Evolutionary conservation across 2,888 invertebrate species (phyloP).

Genomic region (Meganola albula): DNA sequence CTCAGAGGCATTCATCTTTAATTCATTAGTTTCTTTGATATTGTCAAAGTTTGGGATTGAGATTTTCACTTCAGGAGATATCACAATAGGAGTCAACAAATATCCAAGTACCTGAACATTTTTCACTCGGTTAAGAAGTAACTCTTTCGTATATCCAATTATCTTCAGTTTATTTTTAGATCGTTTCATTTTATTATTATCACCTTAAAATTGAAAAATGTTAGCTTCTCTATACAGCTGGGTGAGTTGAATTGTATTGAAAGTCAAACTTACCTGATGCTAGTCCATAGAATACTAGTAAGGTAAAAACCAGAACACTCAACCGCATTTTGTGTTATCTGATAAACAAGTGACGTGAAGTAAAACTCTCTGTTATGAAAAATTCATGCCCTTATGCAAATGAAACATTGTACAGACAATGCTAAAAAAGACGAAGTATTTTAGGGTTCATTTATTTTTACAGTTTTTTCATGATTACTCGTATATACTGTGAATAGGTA

Average conservation of each 20-base stretch:
- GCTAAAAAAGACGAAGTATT: too few relatives aligned
- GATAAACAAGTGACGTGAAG: constrained; percentile 28
- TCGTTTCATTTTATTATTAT: constrained; percentile 4
- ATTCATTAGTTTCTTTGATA: neutral
- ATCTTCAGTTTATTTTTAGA: constrained; percentile 2
- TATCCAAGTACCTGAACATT: constrained; percentile 12
- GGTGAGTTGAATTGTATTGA: neutral
- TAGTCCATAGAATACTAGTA: constrained; percentile 6
- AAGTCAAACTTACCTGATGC: constrained; percentile 18
- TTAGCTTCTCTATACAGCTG: neutral
- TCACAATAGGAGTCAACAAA: constrained; percentile 18
- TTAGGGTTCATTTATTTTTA: too few relatives aligned
- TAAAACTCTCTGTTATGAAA: constrained; percentile 10
- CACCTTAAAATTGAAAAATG: constrained; percentile 17
- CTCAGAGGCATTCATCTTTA: neutral
- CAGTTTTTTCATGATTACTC: too few relatives aligned
- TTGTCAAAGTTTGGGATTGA: neutral
- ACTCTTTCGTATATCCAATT: constrained; percentile 8
- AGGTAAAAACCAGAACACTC: constrained; percentile 33
- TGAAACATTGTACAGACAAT: too few relatives aligned
- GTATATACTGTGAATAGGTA: too few relatives aligned
- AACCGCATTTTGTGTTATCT: constrained; percentile 44
- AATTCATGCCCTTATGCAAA: constrained; percentile 7
- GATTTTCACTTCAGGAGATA: constrained; percentile 9
- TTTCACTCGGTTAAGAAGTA: constrained; percentile 1